phyloP scores from a whole-genome alignment of 2,113 vertebrate species.

The Fregetta grallaria region DNA sequence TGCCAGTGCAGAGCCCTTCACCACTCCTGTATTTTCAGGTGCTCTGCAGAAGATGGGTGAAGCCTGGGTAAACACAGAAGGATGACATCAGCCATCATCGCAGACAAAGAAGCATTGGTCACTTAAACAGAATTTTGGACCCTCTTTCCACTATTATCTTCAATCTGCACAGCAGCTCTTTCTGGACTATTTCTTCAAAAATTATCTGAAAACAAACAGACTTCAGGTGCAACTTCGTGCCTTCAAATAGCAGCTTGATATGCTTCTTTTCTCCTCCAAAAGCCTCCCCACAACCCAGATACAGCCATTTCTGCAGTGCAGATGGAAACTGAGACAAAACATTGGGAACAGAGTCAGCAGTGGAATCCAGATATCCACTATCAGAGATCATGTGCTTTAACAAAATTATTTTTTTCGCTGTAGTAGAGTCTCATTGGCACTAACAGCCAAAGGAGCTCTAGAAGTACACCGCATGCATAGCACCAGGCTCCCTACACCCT shows the following conservation, averaged over 20 bases:
- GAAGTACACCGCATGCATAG: neutral
- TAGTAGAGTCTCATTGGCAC: neutral
- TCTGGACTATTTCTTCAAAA: neutral
- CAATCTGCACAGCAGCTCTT: neutral
- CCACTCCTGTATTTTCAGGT: neutral
- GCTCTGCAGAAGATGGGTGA: neutral
- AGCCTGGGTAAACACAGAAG: neutral
- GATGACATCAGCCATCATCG: neutral
- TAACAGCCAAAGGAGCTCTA: neutral
- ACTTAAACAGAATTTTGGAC: neutral
- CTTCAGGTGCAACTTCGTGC: rapidly evolving
- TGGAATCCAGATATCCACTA: neutral
- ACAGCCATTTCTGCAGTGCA: neutral
- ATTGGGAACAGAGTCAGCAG: neutral
- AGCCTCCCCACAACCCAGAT: neutral
- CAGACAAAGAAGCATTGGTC: neutral
- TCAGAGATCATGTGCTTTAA: rapidly evolving
- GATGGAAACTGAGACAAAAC: neutral
- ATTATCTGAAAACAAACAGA: neutral
- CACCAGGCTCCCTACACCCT: neutral
- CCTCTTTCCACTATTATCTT: neutral
- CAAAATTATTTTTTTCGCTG: neutral
- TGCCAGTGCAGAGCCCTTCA: neutral
- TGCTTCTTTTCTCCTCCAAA: rapidly evolving
- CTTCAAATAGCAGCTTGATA: neutral